Evolutionary conservation across 2,113 vertebrate genomes (phyloP).

Genomic region (Ophiodon elongatus): DNA sequence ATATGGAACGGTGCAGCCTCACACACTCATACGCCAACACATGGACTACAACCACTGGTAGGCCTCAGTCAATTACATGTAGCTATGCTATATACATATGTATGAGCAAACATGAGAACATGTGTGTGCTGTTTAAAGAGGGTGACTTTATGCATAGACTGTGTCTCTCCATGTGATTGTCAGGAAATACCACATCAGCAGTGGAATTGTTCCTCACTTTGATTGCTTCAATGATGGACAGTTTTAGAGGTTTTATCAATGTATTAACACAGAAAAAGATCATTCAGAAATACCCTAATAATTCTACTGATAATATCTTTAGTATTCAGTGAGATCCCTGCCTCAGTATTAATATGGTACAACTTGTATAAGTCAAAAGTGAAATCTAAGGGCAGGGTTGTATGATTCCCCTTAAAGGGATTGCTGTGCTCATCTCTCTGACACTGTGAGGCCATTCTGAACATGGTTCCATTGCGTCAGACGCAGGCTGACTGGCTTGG

Average conservation of each 20-base stretch:
- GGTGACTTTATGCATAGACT: not conserved
- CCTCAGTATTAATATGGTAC: slow-evolving; percentile 8
- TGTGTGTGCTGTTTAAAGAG: not conserved
- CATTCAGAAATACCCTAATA: slow-evolving; percentile 36
- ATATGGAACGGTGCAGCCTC: slow-evolving; percentile 94
- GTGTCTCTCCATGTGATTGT: not conserved
- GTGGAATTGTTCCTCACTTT: not conserved
- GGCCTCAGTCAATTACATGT: not conserved
- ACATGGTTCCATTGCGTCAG: slow-evolving; percentile 66
- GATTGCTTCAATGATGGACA: slow-evolving; percentile 21
- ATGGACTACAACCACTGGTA: slow-evolving; percentile 98
- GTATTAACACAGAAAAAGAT: slow-evolving; percentile 29
- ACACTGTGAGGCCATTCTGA: slow-evolving; percentile 65
- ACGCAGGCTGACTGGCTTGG: slow-evolving; percentile 64
- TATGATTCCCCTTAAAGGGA: slow-evolving; percentile 58
- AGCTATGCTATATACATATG: not conserved
- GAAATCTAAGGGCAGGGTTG: slow-evolving; percentile 31
- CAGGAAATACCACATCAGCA: not conserved
- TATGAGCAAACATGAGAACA: slow-evolving; percentile 6
- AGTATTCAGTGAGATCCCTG: slow-evolving; percentile 12
- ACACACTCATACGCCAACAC: slow-evolving; percentile 94
- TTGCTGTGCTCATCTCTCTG: slow-evolving; percentile 59
- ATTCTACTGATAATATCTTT: slow-evolving; percentile 1
- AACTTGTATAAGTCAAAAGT: slow-evolving; percentile 46
- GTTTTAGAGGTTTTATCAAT: slow-evolving; percentile 4